Evolutionary conservation across 2,888 invertebrate species (phyloP), one percentile per base, ranked within the genome.

Genomic region (Bhutanitis thaidina): DNA sequence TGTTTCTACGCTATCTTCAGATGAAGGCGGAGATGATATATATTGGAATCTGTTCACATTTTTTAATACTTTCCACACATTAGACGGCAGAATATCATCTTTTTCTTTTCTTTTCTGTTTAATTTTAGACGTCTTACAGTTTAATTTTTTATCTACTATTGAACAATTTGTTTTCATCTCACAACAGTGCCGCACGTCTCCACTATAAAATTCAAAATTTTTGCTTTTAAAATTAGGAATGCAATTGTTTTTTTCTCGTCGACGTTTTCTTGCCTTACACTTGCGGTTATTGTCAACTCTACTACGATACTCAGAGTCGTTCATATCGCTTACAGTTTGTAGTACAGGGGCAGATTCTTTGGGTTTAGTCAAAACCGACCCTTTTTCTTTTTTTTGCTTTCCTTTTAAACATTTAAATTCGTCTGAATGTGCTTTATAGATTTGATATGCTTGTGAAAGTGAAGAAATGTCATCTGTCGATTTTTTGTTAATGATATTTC

Each of bases 341-440:
- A 75, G 76, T 12, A 61, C 48, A 25, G 62, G 69, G 15, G 65
- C 58, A 7, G 67, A 73, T 36, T 74, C 62, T 60, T 80, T 85
- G 0, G 85, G 81, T 38, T 84, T 67, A 1, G 84, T 84, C 32
- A 84, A 35, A 27, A n/a, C 61, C 9, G 85, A 82, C 2, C 81
- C 83, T 56, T 87, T 88, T 53, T 80, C 77, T 2, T 71, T 67
- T 56, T 83, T 86, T 55, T 69, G 80, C 38, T 55, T 71, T 4
- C 37, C 9, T 47, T 74, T 81, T 10, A 55, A 43, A 7, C 60
- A 43, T 56, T 74, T 81, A 35, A 81, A 76, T 55, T 87, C 82
- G 55, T 77, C 82, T 7, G 87, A 88, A 61, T 67, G 85, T n/a
- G 80, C 74, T 69, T 78, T 86, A 55, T 83, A 86, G 30, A 87